Percentiles rank a stretch among this genome's conserved stretches.
phyloP scores from a whole-genome alignment of 92 coral and sea anemone species.

The Actinernus sp. region DNA sequence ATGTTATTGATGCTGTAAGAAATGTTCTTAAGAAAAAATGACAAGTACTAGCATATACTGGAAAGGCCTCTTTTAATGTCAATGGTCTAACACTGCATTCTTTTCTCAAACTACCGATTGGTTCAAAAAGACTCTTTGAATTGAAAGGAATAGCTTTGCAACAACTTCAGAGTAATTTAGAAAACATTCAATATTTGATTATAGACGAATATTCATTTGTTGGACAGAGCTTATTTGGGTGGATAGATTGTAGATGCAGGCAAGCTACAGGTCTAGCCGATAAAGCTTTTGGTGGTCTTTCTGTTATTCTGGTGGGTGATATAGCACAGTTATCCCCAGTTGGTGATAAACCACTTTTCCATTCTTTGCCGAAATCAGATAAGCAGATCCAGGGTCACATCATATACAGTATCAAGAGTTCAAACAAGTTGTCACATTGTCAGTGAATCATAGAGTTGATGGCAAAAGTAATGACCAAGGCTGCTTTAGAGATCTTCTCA shows the following conservation, averaged over 20 bases:
- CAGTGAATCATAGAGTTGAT: slow-evolving; percentile 77
- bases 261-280: slow-evolving; percentile 62
- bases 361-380: slow-evolving; percentile 56
- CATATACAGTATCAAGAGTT: slow-evolving; percentile 68
- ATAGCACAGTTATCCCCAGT: slow-evolving; percentile 74
- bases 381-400: slow-evolving; percentile 56
- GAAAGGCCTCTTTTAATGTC: slow-evolving; percentile 66
- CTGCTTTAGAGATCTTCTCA: slow-evolving; percentile 50
- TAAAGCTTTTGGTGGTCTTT: slow-evolving; percentile 52
- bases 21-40: slow-evolving; percentile 3
- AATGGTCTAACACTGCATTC: slow-evolving; percentile 59
- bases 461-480: slow-evolving; percentile 39
- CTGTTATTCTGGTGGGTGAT: slow-evolving; percentile 65
- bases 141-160: slow-evolving; percentile 68
- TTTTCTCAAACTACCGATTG: slow-evolving; percentile 56
- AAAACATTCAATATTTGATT: slow-evolving; percentile 56
- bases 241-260: slow-evolving; percentile 43
- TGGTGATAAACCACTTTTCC: slow-evolving; percentile 67
- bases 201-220: slow-evolving; percentile 71
- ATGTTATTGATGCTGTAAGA: slow-evolving; percentile 8
- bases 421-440: slow-evolving; percentile 60
- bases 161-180: slow-evolving; percentile 62
- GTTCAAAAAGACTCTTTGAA: slow-evolving; percentile 60
- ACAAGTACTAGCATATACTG: slow-evolving; percentile 46
- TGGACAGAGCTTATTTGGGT: slow-evolving; percentile 49